A percentile compares a stretch with the other conserved stretches of the same genome.
Evolutionary conservation across 2,888 invertebrate species (phyloP).

Genomic region (Zygaena filipendulae): DNA sequence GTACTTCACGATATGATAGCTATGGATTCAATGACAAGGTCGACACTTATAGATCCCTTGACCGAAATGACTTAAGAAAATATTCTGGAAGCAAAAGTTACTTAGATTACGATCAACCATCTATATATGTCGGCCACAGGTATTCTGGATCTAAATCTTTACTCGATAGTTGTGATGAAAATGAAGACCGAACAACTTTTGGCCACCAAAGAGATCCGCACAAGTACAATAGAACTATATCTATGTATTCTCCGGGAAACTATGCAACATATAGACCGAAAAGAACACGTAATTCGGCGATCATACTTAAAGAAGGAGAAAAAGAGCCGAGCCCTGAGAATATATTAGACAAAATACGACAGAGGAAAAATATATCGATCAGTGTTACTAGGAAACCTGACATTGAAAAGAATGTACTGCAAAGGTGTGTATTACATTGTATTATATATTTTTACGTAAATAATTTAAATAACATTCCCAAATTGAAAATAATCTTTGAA

Average conservation of each 20-base stretch:
- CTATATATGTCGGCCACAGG: conserved; percentile 44
- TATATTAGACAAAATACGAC: conserved; percentile 59
- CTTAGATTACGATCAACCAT: conserved; percentile 49
- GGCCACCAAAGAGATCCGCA: conserved; percentile 41
- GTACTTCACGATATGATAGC: conserved; percentile 42
- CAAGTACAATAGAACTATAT: conserved; percentile 55
- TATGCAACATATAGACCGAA: conserved; percentile 63
- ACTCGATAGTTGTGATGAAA: conserved; percentile 44
- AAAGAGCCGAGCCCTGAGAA: conserved; percentile 63
- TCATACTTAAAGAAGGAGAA: conserved; percentile 59
- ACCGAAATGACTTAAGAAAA: conserved; percentile 56
- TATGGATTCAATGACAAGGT: conserved; percentile 53
- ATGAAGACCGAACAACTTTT: conserved; percentile 33
- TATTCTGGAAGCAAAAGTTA: conserved; percentile 48
- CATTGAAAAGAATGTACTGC: conserved; percentile 44
- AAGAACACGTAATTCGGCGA: conserved; percentile 57
- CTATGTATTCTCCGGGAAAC: conserved; percentile 58
- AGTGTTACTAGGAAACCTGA: conserved; percentile 59
- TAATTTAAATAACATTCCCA: conserved; percentile 59
- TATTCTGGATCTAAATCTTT: conserved; percentile 58
- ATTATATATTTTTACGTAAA: conserved; percentile 48
- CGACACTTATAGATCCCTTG: conserved; percentile 57
- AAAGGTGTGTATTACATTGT: conserved; percentile 59
- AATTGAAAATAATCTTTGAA: conserved; percentile 35
- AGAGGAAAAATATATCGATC: conserved; percentile 58